These are phyloP conservation scores for Oeneis ivallda DNA, from an alignment of 2,888 invertebrate species.

Conservation along the genomic window DNA sequence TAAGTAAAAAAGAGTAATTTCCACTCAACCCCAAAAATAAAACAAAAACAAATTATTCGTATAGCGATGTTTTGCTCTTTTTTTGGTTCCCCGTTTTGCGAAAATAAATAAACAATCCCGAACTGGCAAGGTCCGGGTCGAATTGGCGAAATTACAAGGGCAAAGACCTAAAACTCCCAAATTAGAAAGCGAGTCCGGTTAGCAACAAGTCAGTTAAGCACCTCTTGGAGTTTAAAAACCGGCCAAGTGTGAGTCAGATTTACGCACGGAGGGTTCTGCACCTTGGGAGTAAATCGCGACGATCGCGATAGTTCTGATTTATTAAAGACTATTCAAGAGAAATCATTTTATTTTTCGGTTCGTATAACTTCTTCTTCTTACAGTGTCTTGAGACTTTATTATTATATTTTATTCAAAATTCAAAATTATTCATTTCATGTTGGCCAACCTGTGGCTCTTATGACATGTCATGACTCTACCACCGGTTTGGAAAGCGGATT, in stretches of 20 bases:
- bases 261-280: too few relatives aligned
- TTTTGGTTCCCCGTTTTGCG: not conserved
- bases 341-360: too few relatives aligned
- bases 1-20: not conserved
- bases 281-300: too few relatives aligned
- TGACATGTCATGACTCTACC: too few relatives aligned
- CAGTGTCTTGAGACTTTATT: too few relatives aligned
- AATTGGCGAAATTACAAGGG: conserved; percentile 21
- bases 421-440: too few relatives aligned
- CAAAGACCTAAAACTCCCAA: conserved; percentile 16
- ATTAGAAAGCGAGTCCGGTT: conserved; percentile 4
- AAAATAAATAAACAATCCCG: conserved; percentile 9
- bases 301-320: too few relatives aligned
- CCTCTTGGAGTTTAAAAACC: not conserved
- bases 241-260: not conserved
- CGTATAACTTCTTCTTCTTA: too few relatives aligned
- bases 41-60: not conserved
- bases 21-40: not conserved
- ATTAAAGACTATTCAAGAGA: too few relatives aligned
- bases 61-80: not conserved
- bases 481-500: too few relatives aligned
- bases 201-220: not conserved
- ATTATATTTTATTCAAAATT: too few relatives aligned
- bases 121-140: conserved; percentile 20
- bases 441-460: too few relatives aligned